Conservation (phyloP, 2,113 vertebrate species). For the Nycticebus coucang region DNA sequence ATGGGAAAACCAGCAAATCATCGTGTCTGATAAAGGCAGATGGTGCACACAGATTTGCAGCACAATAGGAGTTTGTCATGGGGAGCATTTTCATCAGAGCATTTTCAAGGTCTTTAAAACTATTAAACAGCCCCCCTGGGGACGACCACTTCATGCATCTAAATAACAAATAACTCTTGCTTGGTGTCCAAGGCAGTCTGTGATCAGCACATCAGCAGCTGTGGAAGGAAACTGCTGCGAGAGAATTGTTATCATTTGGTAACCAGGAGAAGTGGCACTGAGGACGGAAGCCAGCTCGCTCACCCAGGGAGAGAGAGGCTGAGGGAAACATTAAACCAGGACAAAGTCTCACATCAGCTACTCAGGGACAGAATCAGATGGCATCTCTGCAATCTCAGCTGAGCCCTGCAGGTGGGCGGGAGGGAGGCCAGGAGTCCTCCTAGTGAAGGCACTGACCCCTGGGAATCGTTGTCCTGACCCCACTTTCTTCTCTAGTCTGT, state of each 20-base stretch:
- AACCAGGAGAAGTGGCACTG: background rate
- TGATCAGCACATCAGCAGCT: background rate
- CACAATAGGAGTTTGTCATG: background rate
- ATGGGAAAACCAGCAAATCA: background rate
- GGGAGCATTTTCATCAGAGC: background rate
- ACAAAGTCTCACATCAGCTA: accelerated
- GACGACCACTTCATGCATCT: accelerated
- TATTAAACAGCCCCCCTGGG: background rate
- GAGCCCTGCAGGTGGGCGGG: background rate
- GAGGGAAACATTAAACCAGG: background rate
- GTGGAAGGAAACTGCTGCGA: accelerated
- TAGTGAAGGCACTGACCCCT: accelerated
- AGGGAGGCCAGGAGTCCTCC: accelerated
- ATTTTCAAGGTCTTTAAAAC: background rate
- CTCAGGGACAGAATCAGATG: accelerated
- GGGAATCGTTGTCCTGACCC: background rate
- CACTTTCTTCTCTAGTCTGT: accelerated
- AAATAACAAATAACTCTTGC: accelerated
- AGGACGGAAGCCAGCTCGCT: background rate
- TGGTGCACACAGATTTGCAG: background rate
- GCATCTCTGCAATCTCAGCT: background rate
- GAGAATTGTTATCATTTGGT: background rate
- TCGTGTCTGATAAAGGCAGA: background rate
- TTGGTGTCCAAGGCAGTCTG: accelerated
- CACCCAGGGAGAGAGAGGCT: background rate